These are phyloP conservation scores for Lottia gigantea DNA, from an alignment of 2,888 invertebrate genomes.

Conservation along the genomic window DNA sequence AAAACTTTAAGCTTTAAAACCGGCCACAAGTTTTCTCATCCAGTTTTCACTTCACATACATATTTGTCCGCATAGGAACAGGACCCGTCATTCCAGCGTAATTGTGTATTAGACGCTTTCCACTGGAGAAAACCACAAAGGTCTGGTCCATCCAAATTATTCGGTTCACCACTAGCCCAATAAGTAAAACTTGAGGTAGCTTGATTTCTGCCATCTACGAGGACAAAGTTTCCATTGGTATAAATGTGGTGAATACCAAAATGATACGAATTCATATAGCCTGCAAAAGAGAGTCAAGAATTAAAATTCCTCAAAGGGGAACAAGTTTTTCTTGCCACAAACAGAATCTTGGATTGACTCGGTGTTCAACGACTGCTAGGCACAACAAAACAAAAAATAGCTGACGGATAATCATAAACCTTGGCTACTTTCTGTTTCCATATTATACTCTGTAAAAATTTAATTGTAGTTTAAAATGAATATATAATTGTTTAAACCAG, in stretches of 20 bases:
- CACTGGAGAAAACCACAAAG: neutral
- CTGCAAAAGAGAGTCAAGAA: neutral
- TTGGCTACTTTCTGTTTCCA: no score
- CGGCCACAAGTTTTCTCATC: neutral
- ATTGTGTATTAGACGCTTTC: neutral
- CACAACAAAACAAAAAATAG: no score
- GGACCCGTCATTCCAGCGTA: neutral
- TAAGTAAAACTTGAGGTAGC: neutral
- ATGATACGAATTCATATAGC: neutral
- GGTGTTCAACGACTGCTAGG: no score
- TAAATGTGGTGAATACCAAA: neutral
- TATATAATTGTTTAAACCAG: no score
- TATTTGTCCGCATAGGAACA: neutral
- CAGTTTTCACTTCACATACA: neutral
- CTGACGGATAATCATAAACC: no score
- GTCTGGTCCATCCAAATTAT: neutral
- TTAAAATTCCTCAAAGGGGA: no score
- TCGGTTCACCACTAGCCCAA: neutral
- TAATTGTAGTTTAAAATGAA: no score
- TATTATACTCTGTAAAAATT: no score
- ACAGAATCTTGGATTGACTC: no score
- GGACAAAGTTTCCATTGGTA: neutral
- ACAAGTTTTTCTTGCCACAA: no score
- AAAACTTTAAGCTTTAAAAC: no score
- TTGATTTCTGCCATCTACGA: neutral